Conservation (phyloP, 2,113 vertebrate genomes). For the Nothobranchius kuhntae region DNA sequence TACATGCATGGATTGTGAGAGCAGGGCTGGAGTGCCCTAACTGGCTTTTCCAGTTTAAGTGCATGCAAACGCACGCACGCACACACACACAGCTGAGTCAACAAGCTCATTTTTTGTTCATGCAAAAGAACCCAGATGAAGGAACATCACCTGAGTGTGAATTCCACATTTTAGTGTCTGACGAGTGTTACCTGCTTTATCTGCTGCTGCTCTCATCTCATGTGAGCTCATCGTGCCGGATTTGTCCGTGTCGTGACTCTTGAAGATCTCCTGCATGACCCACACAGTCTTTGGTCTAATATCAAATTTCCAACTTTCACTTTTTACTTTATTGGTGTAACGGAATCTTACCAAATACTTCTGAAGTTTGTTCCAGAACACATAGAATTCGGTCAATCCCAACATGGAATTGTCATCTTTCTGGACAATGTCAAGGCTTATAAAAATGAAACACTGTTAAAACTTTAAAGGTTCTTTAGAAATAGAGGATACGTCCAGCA, state of each 20-base stretch:
- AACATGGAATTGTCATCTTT: conserved; percentile 74
- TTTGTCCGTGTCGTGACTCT: conserved; percentile 52
- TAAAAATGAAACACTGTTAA: not conserved
- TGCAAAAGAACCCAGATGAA: not conserved
- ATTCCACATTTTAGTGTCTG: not conserved
- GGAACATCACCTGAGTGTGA: not conserved
- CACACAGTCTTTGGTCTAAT: accelerated
- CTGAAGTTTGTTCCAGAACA: conserved; percentile 77
- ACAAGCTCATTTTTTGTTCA: not conserved
- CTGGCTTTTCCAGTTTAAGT: conserved; percentile 40
- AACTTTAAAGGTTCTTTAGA: not conserved
- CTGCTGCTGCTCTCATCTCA: conserved; percentile 65
- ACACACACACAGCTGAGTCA: not conserved
- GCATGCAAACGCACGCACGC: no score
- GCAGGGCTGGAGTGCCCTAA: conserved; percentile 5
- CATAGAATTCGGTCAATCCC: conserved; percentile 74
- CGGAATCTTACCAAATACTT: conserved; percentile 72
- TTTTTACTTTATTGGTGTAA: conserved; percentile 5
- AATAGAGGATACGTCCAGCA: conserved; percentile 91
- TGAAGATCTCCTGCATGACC: conserved; percentile 63
- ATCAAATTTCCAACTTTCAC: not conserved
- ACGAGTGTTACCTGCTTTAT: conserved; percentile 59
- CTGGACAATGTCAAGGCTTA: conserved; percentile 61
- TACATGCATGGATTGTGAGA: not conserved
- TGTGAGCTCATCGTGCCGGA: conserved; percentile 72